phyloP scores from a whole-genome alignment of 2,113 vertebrate species.

The Heteronetta atricapilla region DNA sequence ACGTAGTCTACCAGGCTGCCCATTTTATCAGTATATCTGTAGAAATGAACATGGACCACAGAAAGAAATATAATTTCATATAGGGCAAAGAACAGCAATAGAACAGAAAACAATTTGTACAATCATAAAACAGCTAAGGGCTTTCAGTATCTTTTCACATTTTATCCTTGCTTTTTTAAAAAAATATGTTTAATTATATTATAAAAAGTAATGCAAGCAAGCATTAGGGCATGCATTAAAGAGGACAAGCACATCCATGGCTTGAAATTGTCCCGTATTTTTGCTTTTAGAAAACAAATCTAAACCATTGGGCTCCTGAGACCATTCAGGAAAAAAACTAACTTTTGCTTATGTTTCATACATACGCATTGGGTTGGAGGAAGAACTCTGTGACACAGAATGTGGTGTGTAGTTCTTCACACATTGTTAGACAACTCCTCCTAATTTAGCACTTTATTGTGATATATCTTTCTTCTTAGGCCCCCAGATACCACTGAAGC shows the following conservation, averaged over 20 bases:
- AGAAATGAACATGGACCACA: background rate
- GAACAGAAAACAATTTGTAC: background rate
- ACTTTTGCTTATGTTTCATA: background rate
- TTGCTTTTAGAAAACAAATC: background rate
- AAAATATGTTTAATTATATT: background rate
- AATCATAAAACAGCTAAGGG: background rate
- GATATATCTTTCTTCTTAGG: background rate
- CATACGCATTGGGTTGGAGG: accelerated
- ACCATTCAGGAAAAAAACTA: background rate
- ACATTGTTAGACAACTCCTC: background rate
- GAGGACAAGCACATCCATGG: background rate
- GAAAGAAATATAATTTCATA: background rate
- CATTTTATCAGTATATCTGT: background rate
- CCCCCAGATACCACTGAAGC: background rate
- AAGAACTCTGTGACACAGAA: background rate
- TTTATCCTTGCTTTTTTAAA: background rate
- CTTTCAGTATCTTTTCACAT: background rate
- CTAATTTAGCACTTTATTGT: background rate
- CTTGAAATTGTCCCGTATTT: background rate
- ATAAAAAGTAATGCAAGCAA: background rate
- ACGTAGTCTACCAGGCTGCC: background rate
- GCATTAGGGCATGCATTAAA: background rate
- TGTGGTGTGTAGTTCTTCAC: background rate
- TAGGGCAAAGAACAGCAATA: background rate
- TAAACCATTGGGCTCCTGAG: background rate